Percentiles rank a stretch among this genome's conserved stretches.
phyloP scores from a whole-genome alignment of 2,888 invertebrate genomes.

The Cryptus armator region DNA sequence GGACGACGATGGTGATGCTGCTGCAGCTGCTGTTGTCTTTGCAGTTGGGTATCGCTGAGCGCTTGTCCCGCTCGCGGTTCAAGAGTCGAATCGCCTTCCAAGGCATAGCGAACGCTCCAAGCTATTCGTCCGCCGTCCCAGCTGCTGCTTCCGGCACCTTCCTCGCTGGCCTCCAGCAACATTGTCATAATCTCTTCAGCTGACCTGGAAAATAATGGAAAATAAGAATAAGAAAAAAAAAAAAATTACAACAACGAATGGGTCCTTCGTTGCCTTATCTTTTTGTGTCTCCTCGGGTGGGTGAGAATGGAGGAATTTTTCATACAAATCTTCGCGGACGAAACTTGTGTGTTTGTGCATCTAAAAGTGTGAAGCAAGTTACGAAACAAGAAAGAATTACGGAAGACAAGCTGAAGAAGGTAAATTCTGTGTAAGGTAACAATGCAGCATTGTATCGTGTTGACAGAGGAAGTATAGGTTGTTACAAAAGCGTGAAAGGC shows the following conservation, averaged over 20 bases:
- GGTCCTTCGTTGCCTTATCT: not conserved
- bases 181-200: conserved; percentile 95
- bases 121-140: conserved; percentile 94
- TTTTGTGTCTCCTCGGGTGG: not conserved
- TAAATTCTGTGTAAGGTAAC: conserved; percentile 15
- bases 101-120: conserved; percentile 93
- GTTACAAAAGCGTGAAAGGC: not conserved
- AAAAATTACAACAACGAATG: not conserved
- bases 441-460: conserved; percentile 38
- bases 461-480: conserved; percentile 15
- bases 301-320: not conserved
- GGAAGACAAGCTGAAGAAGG: conserved; percentile 30
- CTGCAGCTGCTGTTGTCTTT: conserved; percentile 77
- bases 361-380: not conserved
- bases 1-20: conserved; percentile 80
- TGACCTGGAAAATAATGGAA: conserved; percentile 75
- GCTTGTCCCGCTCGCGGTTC: conserved; percentile 79
- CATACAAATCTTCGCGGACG: not conserved
- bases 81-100: conserved; percentile 86
- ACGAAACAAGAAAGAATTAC: conserved; percentile 34
- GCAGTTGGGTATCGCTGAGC: conserved; percentile 73
- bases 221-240: conserved; percentile 25
- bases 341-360: not conserved
- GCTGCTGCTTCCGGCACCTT: conserved; percentile 88
- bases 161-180: conserved; percentile 95